Evolutionary conservation across 37 sponge, comb jelly and placozoan species (phyloP), one percentile per base, ranked within the genome.

Genomic region (Tethya wilhelma): DNA sequence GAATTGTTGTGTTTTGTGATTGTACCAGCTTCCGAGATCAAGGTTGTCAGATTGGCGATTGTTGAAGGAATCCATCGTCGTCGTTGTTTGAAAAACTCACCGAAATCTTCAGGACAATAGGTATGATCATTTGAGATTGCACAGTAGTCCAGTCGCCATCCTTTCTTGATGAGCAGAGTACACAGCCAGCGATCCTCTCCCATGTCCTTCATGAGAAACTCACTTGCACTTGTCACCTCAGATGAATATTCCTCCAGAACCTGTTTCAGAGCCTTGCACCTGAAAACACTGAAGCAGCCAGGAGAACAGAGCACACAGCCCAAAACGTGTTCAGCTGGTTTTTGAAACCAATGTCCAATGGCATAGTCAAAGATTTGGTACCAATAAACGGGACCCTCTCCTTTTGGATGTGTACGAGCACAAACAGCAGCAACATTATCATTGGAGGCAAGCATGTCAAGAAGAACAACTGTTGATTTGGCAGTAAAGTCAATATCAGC

Each of bases 131-230:
- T 64, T 46, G 95, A 82, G 5, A 84, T 74, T 19, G 92, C 95
- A 77, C 84, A 86, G 75, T 91, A 95, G 8, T 88, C 89, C 12
- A 95, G 83, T 38, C 86, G 57, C 95, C 89, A 91, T 0, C 95
- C 86, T n/a, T 79, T 70, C 76, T 95, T 56, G 25, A 95, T 76
- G 64, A 95, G 75, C 19, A 95, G 89, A 19, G 95, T 88, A 56
- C 95, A 95, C 11, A 95, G 83, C 95, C 95, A 95, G 34, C 95
- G 88, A 62, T 95, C 95, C 53, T 95, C 95, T 33, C 95, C 95
- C 95, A 95, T 95, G 77, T 95, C 95, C 62, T 95, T 90, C 28
- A 67, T 88, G 11, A 95, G 79, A 73, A 95, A 95, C 53, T 94
- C 95, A 0, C 33, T n/a, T 3, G 88, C 95, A 28, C 38, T 64